These are phyloP conservation scores for Scaeva pyrastri DNA, from an alignment of 2,888 invertebrate species.

Conservation along the genomic window DNA sequence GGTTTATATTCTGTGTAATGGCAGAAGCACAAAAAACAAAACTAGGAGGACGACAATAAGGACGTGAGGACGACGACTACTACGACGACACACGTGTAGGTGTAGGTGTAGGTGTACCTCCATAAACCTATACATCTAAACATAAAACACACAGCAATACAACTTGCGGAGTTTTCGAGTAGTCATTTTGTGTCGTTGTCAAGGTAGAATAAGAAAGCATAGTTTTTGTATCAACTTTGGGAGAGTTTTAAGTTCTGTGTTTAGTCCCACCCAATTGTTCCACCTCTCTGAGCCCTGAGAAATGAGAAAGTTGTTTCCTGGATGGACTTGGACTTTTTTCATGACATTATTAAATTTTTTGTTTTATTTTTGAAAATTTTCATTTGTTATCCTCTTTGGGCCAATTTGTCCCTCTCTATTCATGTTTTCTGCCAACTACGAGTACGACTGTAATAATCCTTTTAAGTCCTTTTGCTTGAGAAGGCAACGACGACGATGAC, in stretches of 20 bases:
- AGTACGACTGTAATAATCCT: slow-evolving; percentile 16
- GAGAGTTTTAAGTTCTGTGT: slow-evolving; percentile 49
- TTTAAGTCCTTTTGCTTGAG: slow-evolving; percentile 13
- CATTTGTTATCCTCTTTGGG: slow-evolving; percentile 54
- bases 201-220: slow-evolving; percentile 61
- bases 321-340: neutral
- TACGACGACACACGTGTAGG: no score
- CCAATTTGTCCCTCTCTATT: slow-evolving; percentile 55
- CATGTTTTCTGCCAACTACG: slow-evolving; percentile 31
- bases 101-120: no score
- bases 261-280: neutral
- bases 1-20: slow-evolving; percentile 64
- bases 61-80: slow-evolving; percentile 19
- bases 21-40: slow-evolving; percentile 36
- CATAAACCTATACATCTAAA: no score
- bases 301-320: slow-evolving; percentile 37
- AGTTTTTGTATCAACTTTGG: slow-evolving; percentile 53
- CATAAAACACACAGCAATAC: neutral
- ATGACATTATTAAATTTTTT: slow-evolving; percentile 23
- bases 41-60: slow-evolving; percentile 3
- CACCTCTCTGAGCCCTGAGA: neutral
- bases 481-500: neutral
- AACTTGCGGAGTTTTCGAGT: slow-evolving; percentile 55
- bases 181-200: slow-evolving; percentile 60
- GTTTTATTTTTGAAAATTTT: slow-evolving; percentile 25